Base-by-base conservation (phyloP, 2,113 vertebrate genomes). In the Cyanistes caeruleus region DNA sequence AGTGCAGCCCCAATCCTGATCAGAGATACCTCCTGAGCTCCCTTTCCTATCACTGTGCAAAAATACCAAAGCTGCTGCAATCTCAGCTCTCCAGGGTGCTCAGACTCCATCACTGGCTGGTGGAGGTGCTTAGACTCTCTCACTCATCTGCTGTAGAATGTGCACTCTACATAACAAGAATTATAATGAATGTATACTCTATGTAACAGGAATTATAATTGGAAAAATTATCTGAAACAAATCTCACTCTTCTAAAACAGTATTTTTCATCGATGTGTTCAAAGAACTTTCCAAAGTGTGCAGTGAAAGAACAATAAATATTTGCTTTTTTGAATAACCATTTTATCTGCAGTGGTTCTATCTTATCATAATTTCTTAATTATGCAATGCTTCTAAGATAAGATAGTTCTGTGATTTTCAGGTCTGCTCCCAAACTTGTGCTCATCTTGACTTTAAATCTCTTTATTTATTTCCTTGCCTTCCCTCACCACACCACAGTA, bases 1-100 rank as follows among this genome's bases (percentile, higher is more conserved):
- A 2, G 14, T 17, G 1, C 20, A 39, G 53, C 17, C 39, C 46
- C 24, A 35, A 0, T 24, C 35, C 73, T 51, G 48, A 22, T 5
- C 56, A 75, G 56, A n/a, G 37, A 17, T 2, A 7, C 1, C 52
- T 68, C 28, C 63, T 23, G 55, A 49, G 41, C 25, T n/a, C 2
- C 46, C 41, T 75, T 43, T 10, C 11, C 20, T 22, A 18, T n/a
- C 51, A 21, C 43, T 43, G 0, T 14, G n/a, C n/a, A 51, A 21
- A 88, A 87, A 37, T 20, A 24, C 10, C 52, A 30, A 46, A 87
- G 25, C 39, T 90, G n/a, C n/a, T 52, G 53, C 77, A 56, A 23
- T 17, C 35, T 35, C 60, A 46, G 59, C 67, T 83, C 65, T 63
- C 33, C 13, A 30, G 53, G 25, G 10, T 55, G 33, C 52, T 83